Conservation (phyloP, 1,140 invertebrate species). For the Carcinoscorpius rotundicauda region DNA sequence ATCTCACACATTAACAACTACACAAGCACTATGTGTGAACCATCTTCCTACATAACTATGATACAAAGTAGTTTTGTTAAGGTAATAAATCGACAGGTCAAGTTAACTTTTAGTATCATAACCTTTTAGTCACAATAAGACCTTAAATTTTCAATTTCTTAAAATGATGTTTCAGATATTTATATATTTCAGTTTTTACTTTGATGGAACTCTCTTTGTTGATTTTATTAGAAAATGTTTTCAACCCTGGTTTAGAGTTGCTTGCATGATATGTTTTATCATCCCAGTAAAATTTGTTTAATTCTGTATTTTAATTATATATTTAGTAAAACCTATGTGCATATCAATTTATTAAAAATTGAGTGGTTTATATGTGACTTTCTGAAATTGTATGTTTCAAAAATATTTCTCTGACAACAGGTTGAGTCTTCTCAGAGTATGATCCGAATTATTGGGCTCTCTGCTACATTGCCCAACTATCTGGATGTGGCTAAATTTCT, state of each 20-base stretch:
- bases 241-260: background rate
- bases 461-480: slow-evolving; percentile 96
- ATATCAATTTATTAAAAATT: background rate
- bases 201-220: too few species aligned
- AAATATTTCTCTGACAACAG: slow-evolving; percentile 26
- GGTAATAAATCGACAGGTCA: too few species aligned
- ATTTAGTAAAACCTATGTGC: background rate
- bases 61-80: too few species aligned
- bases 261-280: slow-evolving; percentile 1
- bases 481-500: slow-evolving; percentile 91
- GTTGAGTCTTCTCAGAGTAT: slow-evolving; percentile 91
- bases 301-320: slow-evolving; percentile 4
- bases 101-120: too few species aligned
- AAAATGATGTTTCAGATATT: too few species aligned
- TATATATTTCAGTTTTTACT: too few species aligned
- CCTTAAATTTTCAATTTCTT: too few species aligned
- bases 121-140: too few species aligned
- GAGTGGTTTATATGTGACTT: slow-evolving; percentile 16
- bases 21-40: too few species aligned
- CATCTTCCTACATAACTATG: too few species aligned
- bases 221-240: background rate
- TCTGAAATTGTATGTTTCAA: too few species aligned
- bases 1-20: too few species aligned
- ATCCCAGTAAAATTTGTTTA: slow-evolving; percentile 1
- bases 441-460: slow-evolving; percentile 95